Percentiles rank a stretch among this genome's conserved stretches.
Conservation (phyloP, 1,140 invertebrate species). For the Nasonia longicornis region DNA sequence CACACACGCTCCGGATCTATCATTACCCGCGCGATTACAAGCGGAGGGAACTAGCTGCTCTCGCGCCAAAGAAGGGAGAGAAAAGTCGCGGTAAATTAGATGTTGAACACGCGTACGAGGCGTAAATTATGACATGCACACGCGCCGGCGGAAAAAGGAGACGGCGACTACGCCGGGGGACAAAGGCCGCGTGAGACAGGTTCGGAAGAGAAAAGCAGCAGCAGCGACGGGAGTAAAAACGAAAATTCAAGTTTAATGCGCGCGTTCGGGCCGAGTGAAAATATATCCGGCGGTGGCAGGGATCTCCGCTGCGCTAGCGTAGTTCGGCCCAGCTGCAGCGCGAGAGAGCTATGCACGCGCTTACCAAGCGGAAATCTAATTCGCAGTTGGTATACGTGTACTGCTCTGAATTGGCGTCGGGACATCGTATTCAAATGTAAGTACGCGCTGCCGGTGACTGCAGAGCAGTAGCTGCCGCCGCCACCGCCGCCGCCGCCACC, state of each 20-base stretch:
- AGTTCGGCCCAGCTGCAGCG: not conserved
- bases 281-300: not conserved
- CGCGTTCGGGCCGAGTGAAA: not conserved
- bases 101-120: not conserved
- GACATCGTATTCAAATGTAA: constrained; percentile 69
- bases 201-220: not conserved
- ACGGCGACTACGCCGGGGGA: not conserved
- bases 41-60: not conserved
- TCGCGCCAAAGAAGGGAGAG: not conserved
- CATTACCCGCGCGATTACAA: not conserved
- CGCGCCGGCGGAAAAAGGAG: not conserved
- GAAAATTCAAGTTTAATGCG: constrained; percentile 32
- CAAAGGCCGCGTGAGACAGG: not conserved
- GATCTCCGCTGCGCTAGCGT: not conserved
- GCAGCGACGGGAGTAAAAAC: not conserved
- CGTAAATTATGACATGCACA: constrained; percentile 20
- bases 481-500: not conserved
- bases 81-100: constrained; percentile 30
- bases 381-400: constrained; percentile 55
- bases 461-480: constrained; percentile 35
- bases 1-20: not conserved
- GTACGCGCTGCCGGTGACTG: constrained; percentile 66
- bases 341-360: not conserved
- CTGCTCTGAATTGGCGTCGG: constrained; percentile 61
- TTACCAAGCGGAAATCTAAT: constrained; percentile 55